Conservation (phyloP, 2,797 vertebrate genomes). For the Pristis pectinata region DNA sequence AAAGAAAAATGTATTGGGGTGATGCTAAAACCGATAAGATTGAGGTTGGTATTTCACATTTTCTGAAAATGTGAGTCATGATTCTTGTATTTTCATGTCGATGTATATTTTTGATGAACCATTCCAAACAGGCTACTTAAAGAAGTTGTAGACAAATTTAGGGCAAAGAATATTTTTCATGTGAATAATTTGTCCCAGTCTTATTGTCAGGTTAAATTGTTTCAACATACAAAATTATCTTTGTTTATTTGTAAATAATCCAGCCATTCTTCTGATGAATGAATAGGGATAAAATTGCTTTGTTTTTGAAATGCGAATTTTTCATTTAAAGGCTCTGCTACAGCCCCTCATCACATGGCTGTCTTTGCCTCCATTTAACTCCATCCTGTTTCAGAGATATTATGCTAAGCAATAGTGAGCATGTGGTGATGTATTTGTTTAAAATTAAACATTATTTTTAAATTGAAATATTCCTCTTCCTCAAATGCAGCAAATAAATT, state of each 20-base stretch:
- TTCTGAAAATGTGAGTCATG: background rate
- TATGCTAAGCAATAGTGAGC: background rate
- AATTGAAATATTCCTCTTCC: background rate
- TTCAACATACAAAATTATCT: background rate
- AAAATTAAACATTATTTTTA: background rate
- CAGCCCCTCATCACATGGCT: background rate
- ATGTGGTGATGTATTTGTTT: background rate
- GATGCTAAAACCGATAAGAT: slow-evolving; percentile 97
- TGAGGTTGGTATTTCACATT: slow-evolving; percentile 64
- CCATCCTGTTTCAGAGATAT: background rate
- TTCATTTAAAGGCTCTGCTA: background rate
- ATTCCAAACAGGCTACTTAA: background rate
- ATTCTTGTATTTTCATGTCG: background rate
- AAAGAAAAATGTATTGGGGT: slow-evolving; percentile 91
- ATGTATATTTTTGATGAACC: background rate
- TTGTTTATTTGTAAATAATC: background rate
- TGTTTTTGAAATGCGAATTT: background rate
- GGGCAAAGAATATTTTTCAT: background rate
- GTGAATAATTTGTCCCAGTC: background rate
- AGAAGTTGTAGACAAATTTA: background rate
- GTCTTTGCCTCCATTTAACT: background rate
- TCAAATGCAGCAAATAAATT: background rate
- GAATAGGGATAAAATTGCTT: background rate
- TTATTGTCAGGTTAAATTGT: background rate
- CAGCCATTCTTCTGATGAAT: background rate